These are phyloP conservation scores for Verasper variegatus DNA, from an alignment of 2,113 vertebrate species.

Conservation along the genomic window DNA sequence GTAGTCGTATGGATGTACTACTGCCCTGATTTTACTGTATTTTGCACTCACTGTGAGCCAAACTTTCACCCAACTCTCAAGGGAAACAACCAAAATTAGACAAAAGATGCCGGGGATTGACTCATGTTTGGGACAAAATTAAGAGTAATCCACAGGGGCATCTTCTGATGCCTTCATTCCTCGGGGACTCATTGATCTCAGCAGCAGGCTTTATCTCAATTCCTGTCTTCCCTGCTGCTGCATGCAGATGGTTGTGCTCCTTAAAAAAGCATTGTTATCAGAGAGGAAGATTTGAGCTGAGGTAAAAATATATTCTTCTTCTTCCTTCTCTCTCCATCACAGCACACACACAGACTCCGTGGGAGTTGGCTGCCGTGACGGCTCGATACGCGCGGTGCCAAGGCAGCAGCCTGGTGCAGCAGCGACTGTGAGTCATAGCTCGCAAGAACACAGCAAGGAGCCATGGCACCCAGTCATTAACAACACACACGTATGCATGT, in stretches of 20 bases:
- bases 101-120: slow-evolving; percentile 20
- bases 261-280: slow-evolving; percentile 28
- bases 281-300: not conserved
- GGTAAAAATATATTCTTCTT: not conserved
- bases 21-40: not conserved
- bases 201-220: slow-evolving; percentile 68
- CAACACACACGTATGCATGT: slow-evolving; percentile 7
- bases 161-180: slow-evolving; percentile 64
- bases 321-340: not conserved
- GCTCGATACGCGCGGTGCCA: slow-evolving; percentile 60
- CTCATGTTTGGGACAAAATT: slow-evolving; percentile 43
- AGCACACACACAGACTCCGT: slow-evolving; percentile 17
- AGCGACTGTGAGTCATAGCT: slow-evolving; percentile 70
- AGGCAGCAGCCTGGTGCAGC: slow-evolving; percentile 66
- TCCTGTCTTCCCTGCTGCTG: slow-evolving; percentile 60
- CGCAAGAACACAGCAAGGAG: slow-evolving; percentile 62
- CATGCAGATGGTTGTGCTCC: slow-evolving; percentile 56
- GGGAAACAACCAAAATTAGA: slow-evolving; percentile 36
- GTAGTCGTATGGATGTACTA: not conserved
- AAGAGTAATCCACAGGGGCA: slow-evolving; percentile 54
- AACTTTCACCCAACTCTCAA: not conserved
- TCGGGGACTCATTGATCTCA: slow-evolving; percentile 66
- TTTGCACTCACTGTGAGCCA: not conserved
- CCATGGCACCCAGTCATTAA: slow-evolving; percentile 43
- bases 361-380: slow-evolving; percentile 58